phyloP scores from a whole-genome alignment of 2,113 vertebrate genomes.

The Melanerpes formicivorus region DNA sequence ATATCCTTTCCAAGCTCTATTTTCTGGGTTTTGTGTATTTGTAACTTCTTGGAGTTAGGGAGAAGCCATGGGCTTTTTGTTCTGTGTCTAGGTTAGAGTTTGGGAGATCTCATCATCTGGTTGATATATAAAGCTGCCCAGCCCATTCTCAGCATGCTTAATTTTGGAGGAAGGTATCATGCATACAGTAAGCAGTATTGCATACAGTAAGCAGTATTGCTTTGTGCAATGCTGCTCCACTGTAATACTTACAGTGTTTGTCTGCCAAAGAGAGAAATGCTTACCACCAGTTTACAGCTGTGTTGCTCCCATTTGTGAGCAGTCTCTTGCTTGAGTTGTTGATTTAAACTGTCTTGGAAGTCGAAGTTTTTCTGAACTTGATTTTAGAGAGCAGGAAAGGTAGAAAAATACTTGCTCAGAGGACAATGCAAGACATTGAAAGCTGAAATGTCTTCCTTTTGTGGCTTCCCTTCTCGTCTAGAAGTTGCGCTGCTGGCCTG shows the following conservation, averaged over 20 bases:
- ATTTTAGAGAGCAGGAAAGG: slow-evolving; percentile 5
- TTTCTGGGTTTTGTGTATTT: background rate
- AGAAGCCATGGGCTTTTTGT: background rate
- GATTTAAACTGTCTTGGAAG: background rate
- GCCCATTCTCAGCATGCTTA: background rate
- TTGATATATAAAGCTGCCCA: background rate
- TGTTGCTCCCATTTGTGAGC: background rate
- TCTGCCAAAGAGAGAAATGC: background rate
- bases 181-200: background rate
- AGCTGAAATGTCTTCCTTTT: background rate
- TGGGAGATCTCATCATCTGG: background rate
- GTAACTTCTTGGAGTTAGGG: background rate
- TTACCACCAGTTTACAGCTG: background rate
- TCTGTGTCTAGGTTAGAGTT: background rate
- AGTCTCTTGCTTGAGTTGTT: background rate
- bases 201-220: background rate
- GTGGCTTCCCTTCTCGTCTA: slow-evolving; percentile 12
- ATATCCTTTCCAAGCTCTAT: fast-evolving
- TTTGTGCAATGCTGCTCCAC: background rate
- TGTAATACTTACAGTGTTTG: background rate
- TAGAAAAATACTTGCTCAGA: background rate
- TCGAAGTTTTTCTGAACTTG: background rate
- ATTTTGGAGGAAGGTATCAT: background rate
- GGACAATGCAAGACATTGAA: background rate
- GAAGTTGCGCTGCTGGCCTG: background rate